Evolutionary conservation across 2,888 invertebrate species (phyloP), one percentile per base, ranked within the genome.

Genomic region (Oxycera nigricornis): DNA sequence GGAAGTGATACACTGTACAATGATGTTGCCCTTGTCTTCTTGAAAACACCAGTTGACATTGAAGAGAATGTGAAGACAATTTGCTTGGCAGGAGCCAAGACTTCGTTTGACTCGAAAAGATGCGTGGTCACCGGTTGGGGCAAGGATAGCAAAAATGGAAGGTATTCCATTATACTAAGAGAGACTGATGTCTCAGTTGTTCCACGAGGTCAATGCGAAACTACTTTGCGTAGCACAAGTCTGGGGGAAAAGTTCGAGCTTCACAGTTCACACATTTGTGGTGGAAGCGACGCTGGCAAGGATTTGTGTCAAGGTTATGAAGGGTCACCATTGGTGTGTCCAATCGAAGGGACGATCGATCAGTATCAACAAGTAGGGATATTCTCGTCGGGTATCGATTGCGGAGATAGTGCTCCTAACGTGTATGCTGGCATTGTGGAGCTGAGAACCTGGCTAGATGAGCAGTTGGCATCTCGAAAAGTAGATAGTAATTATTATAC

Each of bases 361-460:
- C 81, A 81, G 11, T 83, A 76, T 57, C 81, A 81, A 73, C 82
- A 85, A 28, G 81, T 82, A 24, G 93, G 92, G 0, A 91, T 94
- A 41, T 94, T 94, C 0, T 90, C 94, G 0, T 94, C 94, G 94
- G 94, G 94, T n/a, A 91, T 94, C 77, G 92, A 91, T 0, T 94
- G 94, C 79, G 93, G 92, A 0, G 85, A 86, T 20, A 85, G 87
- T 72, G 87, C 89, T 22, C 94, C 93, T 0, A 94, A 92, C 0
- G 92, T 93, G 0, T 94, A 94, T 81, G 91, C 90, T 0, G 91
- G 91, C 81, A 88, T 94, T 1, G 87, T 89, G 0, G 82, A 86
- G 35, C 87, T 90, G 11, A 86, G 91, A 0, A 82, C 85, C 11
- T 94, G 94, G 94, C 91, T 95, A 76, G 90, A 91, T 78, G 87